These are phyloP conservation scores for Meteorus cinctellus DNA, from an alignment of 2,888 invertebrate genomes.

Conservation along the genomic window DNA sequence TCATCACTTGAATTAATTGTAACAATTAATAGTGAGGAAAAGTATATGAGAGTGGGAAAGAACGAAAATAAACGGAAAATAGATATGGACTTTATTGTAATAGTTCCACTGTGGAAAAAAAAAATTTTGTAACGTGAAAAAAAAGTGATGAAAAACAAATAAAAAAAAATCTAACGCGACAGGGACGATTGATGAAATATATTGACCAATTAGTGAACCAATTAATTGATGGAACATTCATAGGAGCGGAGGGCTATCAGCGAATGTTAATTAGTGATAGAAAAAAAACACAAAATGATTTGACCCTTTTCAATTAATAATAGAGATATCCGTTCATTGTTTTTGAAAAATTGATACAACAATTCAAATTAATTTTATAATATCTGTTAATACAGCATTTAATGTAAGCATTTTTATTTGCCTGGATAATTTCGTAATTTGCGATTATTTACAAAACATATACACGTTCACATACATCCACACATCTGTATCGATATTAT, in stretches of 20 bases:
- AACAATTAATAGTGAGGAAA: background rate
- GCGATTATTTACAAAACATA: background rate
- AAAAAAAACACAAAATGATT: conserved; percentile 31
- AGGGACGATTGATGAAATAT: conserved; percentile 5
- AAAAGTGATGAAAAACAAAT: conserved; percentile 3
- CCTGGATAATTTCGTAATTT: conserved; percentile 52
- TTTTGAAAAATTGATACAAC: background rate
- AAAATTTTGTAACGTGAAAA: background rate
- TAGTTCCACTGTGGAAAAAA: background rate
- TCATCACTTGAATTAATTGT: background rate
- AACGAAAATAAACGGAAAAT: background rate
- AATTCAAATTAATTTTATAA: conserved; percentile 52
- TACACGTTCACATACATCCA: background rate
- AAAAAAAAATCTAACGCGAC: background rate
- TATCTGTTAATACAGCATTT: conserved; percentile 67
- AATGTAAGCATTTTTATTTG: conserved; percentile 65
- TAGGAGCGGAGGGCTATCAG: conserved; percentile 26
- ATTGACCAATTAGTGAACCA: conserved; percentile 25
- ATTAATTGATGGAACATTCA: conserved; percentile 19
- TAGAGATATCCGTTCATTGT: conserved; percentile 30
- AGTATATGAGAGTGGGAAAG: background rate
- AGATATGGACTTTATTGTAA: background rate
- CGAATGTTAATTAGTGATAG: background rate
- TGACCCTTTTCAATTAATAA: conserved; percentile 27
- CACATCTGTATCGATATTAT: background rate